Conservation (phyloP, 2,888 invertebrate genomes). For the Ormyrus pomaceus region DNA sequence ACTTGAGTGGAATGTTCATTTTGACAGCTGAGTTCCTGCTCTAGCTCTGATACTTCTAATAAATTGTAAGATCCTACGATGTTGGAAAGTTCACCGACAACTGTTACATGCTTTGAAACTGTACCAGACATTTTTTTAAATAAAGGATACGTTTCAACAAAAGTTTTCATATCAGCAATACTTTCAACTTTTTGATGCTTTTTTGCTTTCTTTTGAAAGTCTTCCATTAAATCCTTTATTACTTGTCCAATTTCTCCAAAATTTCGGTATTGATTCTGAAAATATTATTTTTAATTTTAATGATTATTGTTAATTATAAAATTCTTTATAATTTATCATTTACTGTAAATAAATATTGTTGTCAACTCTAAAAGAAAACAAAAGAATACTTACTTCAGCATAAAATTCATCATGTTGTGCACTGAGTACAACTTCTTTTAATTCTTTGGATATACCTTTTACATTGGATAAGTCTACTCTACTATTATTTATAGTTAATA, state of each 20-base stretch:
- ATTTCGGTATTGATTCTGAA: slow-evolving; percentile 93
- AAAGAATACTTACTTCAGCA: slow-evolving; percentile 81
- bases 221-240: slow-evolving; percentile 97
- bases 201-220: slow-evolving; percentile 96
- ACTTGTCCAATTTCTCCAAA: slow-evolving; percentile 99
- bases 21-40: slow-evolving; percentile 95
- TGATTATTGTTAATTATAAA: slow-evolving; percentile 16
- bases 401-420: slow-evolving; percentile 99
- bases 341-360: neutral
- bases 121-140: slow-evolving; percentile 98
- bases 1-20: slow-evolving; percentile 87
- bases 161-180: slow-evolving; percentile 98
- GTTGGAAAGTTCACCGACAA: slow-evolving; percentile 95
- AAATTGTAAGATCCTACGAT: slow-evolving; percentile 87
- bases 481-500: slow-evolving; percentile 90
- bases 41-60: slow-evolving; percentile 93
- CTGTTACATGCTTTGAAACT: slow-evolving; percentile 97
- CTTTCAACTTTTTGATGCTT: slow-evolving; percentile 98
- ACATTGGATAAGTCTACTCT: slow-evolving; percentile 92
- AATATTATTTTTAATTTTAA: slow-evolving; percentile 39
- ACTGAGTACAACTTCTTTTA: slow-evolving; percentile 94
- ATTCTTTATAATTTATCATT: slow-evolving; percentile 22
- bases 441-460: slow-evolving; percentile 90
- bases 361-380: slow-evolving; percentile 32
- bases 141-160: slow-evolving; percentile 98